Evolutionary conservation across 2,888 invertebrate species (phyloP), one percentile per base, ranked within the genome.

Genomic region (Bombylius discolor): DNA sequence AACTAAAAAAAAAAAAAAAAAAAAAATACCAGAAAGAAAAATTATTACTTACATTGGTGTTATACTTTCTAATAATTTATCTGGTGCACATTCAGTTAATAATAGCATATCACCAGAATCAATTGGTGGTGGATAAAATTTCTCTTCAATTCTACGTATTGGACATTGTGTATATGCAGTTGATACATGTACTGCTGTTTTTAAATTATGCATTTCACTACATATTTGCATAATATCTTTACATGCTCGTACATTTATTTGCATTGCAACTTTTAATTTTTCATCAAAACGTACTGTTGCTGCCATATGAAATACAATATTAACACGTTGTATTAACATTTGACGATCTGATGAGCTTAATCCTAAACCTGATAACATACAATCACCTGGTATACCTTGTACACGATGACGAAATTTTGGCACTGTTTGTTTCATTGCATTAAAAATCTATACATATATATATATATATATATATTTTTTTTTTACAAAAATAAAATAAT

Each of bases 191-290:
- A 81, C 68, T 55, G 78, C 72, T 48, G 77, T 73, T 71, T 76
- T 69, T 32, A 70, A 64, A 55, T 67, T 58, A 36, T 63, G 62
- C 79, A 89, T 85, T 64, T 82, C 78, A 61, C 78, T 79, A 67
- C 83, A 82, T 23, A 90, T 72, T 46, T 77, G 69, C 49, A 88
- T 70, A 60, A 88, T 73, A 60, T 84, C 81, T 59, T 79, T 78
- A 0, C 84, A 82, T 34, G 84, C 84, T 49, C 80, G 75, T 1
- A 89, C 82, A 71, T 89, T 89, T 69, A 88, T 85, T 58, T 83
- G 80, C 49, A 85, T 79, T 1, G 89, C 85, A 5, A 81, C 71
- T 73, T 82, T 83, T 13, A 89, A 74, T 60, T 82, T 83, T 68
- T 89, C 89, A 68, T 88, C 86, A 68, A 89, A 89, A 54, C 78